Percentiles rank a stretch among this genome's conserved stretches.
Conservation (phyloP, 2,797 vertebrate species). For the Epinephelus malabaricus region DNA sequence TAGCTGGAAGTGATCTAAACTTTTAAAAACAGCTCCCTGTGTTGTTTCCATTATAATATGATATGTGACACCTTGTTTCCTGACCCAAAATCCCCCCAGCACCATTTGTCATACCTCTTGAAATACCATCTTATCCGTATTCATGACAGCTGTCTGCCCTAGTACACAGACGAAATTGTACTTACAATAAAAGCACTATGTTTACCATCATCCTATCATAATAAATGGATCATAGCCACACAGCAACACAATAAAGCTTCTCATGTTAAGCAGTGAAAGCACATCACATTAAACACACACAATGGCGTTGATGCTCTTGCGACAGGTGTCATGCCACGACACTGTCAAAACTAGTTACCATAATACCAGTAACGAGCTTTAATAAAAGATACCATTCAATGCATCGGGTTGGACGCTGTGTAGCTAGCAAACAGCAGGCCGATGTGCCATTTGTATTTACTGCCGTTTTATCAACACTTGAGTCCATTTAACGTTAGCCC, state of each 20-base stretch:
- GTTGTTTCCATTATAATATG: background rate
- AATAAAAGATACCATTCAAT: background rate
- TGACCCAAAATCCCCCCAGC: background rate
- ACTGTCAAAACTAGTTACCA: background rate
- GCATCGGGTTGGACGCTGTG: background rate
- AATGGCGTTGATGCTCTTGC: conserved; percentile 37
- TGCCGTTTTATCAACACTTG: conserved; percentile 20
- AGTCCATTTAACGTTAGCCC: conserved; percentile 23
- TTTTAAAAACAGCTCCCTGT: background rate
- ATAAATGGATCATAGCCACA: background rate
- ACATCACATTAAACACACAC: conserved; percentile 10
- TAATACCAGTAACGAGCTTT: background rate
- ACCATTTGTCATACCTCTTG: background rate
- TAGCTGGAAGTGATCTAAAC: background rate
- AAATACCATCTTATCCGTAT: background rate
- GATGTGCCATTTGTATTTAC: background rate
- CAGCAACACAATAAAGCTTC: background rate
- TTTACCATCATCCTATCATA: background rate
- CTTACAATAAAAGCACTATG: background rate
- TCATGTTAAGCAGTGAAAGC: conserved; percentile 1
- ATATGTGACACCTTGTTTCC: conserved; percentile 10
- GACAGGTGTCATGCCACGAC: conserved; percentile 63
- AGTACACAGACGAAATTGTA: background rate
- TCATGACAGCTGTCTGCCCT: background rate
- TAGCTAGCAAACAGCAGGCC: conserved; percentile 1